Base-by-base conservation (phyloP, 2,797 vertebrate species). In the Graptemys geographica region DNA sequence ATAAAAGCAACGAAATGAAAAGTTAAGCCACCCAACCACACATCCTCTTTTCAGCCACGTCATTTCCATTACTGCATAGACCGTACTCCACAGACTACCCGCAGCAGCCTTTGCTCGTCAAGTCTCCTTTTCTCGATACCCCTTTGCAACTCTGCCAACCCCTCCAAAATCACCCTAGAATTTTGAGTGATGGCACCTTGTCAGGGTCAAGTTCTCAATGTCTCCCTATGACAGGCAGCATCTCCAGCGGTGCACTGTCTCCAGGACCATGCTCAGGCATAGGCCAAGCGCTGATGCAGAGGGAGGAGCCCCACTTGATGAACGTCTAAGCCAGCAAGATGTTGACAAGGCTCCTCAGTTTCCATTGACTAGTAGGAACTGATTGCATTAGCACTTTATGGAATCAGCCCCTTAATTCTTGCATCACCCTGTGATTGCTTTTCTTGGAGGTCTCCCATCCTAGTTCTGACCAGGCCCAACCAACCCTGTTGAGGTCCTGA, bases 61-160 rank as follows among this genome's bases (percentile, higher is more conserved):
- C 72, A 82, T 96, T 97, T 96, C 84, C 96, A 87, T 85, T 91
- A 92, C 62, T 79, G 84, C 90, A 88, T 47, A 83, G 12, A 57
- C 90, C 84, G 80, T 0, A 0, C 31, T n/a, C 31, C 31, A 18
- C 59, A 62, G 59, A 62, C 59, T 33, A 62, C 12, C 6, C 31
- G 8, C 6, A 31, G 28, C 31, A 21, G 56, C 79, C 51, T 81
- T 25, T 85, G 5, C 80, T 37, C 19, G 2, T 37, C 37, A 11
- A 11, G 9, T 37, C 37, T 37, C 19, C 37, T 23, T 21, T 41
- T 25, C 69, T 37, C 3, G 1, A 41, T 16, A 72, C 19, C 37
- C 69, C 37, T 72, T 72, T 41, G 69, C 69, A 21, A 41, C 19
- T 11, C 3, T 69, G 62, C 62, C 62, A 69, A 69, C 62, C 62